A percentile compares a stretch with the other conserved stretches of the same genome.
These are phyloP conservation scores for Acipenser ruthenus DNA, from an alignment of 2,797 vertebrate genomes.

Conservation along the genomic window DNA sequence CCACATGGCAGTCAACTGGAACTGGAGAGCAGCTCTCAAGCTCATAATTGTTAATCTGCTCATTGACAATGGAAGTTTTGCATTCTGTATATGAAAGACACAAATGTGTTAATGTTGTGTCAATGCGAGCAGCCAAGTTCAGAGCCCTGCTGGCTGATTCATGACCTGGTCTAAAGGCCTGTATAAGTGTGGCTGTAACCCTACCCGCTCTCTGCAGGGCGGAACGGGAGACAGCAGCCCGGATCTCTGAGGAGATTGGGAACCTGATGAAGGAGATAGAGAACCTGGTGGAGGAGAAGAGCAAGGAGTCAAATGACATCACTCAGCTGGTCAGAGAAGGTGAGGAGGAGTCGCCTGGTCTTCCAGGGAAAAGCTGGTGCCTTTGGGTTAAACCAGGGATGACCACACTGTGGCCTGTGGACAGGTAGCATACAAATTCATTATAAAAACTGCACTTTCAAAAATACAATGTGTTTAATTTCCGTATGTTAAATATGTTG, in stretches of 20 bases:
- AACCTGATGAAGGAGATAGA: conserved; percentile 97
- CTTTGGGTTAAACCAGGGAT: too few relatives aligned
- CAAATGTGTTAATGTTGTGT: neutral
- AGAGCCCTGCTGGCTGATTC: too few relatives aligned
- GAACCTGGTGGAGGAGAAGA: conserved; percentile 90
- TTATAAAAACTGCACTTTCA: neutral
- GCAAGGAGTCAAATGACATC: conserved; percentile 79
- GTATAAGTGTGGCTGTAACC: neutral
- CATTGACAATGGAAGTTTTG: too few relatives aligned
- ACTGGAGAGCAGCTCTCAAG: too few relatives aligned
- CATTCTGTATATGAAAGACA: too few relatives aligned
- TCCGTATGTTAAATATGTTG: too few relatives aligned
- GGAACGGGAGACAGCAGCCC: conserved; percentile 79
- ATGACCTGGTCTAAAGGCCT: too few relatives aligned
- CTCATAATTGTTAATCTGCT: too few relatives aligned
- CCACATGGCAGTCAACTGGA: too few relatives aligned
- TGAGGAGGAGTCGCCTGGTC: conserved; percentile 29
- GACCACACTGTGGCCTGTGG: neutral
- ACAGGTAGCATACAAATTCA: neutral
- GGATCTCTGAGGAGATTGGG: conserved; percentile 93
- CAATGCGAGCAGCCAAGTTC: conserved; percentile 3
- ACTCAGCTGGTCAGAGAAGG: conserved; percentile 65
- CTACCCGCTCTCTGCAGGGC: conserved; percentile 48
- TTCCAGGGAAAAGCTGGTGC: neutral
- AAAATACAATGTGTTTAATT: neutral